Conservation (phyloP, 2,797 vertebrate species). For the Parauchenoglanis punctatus region DNA sequence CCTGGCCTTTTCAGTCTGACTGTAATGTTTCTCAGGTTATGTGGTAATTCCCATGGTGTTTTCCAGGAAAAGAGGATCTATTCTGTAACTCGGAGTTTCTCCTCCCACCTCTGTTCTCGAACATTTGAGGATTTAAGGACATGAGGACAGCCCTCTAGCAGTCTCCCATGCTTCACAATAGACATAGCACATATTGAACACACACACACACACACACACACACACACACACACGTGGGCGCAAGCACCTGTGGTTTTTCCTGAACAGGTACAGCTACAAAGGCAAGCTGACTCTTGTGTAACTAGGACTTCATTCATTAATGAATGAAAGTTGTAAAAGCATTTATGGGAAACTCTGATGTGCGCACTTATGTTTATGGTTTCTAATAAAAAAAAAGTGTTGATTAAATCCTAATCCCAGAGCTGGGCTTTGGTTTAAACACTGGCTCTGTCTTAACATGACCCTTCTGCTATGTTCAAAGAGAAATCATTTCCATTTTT, state of each 20-base stretch:
- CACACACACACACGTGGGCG: neutral
- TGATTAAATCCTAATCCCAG: neutral
- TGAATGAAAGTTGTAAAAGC: neutral
- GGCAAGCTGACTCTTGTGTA: conserved; percentile 19
- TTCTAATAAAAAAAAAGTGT: neutral
- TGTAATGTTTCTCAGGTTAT: neutral
- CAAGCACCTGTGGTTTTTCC: neutral
- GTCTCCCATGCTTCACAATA: conserved; percentile 1
- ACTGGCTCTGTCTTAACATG: neutral
- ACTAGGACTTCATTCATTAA: neutral
- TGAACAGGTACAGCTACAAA: neutral
- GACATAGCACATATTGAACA: neutral
- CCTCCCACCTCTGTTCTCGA: conserved; percentile 12
- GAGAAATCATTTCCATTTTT: neutral
- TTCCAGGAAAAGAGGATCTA: neutral
- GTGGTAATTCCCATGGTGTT: neutral
- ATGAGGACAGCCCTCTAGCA: conserved; percentile 27
- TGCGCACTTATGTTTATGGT: neutral
- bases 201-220: neutral
- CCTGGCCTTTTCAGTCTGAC: neutral
- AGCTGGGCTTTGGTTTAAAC: neutral
- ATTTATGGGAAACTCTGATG: neutral
- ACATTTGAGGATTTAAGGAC: neutral
- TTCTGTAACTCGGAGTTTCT: neutral
- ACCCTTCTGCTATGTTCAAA: neutral